A percentile compares a stretch with the other conserved stretches of the same genome.
These are phyloP conservation scores for Platyrinchus mystaceus DNA, from an alignment of 2,797 vertebrate genomes.

Conservation along the genomic window DNA sequence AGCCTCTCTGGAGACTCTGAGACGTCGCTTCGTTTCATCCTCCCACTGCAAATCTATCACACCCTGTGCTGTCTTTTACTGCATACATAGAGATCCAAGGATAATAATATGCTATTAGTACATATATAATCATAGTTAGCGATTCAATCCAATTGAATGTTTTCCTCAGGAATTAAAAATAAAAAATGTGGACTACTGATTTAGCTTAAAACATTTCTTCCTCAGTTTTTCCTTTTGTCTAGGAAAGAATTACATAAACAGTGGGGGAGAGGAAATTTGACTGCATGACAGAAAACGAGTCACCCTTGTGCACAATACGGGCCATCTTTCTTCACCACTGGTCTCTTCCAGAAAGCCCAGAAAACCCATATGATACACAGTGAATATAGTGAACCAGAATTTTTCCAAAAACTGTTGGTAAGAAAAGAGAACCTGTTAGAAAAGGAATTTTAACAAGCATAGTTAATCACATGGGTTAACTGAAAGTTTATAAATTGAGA, in stretches of 20 bases:
- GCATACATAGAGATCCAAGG: neutral
- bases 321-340: neutral
- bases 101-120: neutral
- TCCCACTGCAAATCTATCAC: neutral
- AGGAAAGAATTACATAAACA: neutral
- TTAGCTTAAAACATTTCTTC: neutral
- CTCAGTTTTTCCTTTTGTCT: neutral
- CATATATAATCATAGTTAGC: neutral
- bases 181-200: neutral
- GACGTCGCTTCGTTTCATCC: neutral
- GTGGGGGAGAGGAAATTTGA: neutral
- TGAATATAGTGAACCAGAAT: neutral
- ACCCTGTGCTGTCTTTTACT: neutral
- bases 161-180: neutral
- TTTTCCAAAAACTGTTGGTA: neutral
- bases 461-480: neutral
- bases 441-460: neutral
- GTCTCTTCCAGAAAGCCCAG: neutral
- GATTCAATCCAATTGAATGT: neutral
- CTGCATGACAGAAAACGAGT: neutral
- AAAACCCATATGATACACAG: neutral
- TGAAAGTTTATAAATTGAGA: neutral
- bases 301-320: neutral
- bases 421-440: neutral
- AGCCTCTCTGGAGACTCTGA: neutral